These are phyloP conservation scores for Tricholaema leucomelas DNA, from an alignment of 2,113 vertebrate species.

Conservation along the genomic window DNA sequence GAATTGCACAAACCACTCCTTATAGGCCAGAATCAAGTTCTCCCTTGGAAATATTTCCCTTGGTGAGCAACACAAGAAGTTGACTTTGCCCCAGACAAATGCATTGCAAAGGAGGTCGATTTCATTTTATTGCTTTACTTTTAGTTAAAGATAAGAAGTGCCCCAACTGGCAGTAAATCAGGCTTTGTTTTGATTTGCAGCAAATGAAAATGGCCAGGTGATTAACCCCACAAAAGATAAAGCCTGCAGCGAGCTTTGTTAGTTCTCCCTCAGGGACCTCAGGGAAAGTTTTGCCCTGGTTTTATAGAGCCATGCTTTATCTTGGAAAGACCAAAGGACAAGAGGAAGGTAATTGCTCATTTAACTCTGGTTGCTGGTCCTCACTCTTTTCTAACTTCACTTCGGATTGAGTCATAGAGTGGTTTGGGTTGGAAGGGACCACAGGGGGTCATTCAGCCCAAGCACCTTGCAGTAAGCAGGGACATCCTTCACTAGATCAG, in stretches of 20 bases:
- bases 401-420: not conserved
- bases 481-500: no score
- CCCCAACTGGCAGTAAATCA: fast-evolving
- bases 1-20: not conserved
- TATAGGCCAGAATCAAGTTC: not conserved
- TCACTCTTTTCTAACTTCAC: not conserved
- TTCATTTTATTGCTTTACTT: not conserved
- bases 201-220: not conserved
- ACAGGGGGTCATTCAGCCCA: no score
- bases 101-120: not conserved
- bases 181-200: not conserved
- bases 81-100: not conserved
- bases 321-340: not conserved
- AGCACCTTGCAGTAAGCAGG: no score
- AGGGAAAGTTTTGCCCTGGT: not conserved
- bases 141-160: not conserved
- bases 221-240: not conserved
- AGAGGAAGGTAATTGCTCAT: not conserved
- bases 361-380: not conserved
- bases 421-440: no score
- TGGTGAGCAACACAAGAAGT: not conserved
- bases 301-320: not conserved
- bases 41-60: not conserved
- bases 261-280: not conserved
- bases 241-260: not conserved